phyloP scores from a whole-genome alignment of 2,113 vertebrate species.

The Ctenodactylus gundi region DNA sequence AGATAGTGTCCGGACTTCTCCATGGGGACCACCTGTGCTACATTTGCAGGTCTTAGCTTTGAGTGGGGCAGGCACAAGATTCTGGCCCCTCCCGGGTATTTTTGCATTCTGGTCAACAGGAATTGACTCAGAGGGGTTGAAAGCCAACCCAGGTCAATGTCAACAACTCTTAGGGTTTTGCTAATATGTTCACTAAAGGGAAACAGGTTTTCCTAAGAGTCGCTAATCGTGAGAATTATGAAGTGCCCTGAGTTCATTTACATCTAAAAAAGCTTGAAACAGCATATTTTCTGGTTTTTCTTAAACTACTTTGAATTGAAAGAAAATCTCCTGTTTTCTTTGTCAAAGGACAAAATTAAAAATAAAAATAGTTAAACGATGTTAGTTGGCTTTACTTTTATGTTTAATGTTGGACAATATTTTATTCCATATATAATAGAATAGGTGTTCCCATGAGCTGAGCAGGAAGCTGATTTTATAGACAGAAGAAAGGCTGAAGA shows the following conservation, averaged over 20 bases:
- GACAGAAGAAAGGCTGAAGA: background rate
- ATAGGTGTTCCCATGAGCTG: background rate
- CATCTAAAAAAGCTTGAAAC: constrained; percentile 4
- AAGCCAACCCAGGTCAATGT: background rate
- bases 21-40: background rate
- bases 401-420: background rate
- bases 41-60: background rate
- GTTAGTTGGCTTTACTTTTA: background rate
- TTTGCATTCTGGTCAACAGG: background rate
- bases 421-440: background rate
- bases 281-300: background rate
- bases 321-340: background rate
- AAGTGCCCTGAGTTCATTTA: background rate
- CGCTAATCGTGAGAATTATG: background rate
- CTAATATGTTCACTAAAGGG: background rate
- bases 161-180: background rate
- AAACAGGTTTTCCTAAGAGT: background rate
- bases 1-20: background rate
- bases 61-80: background rate
- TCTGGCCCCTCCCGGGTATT: background rate
- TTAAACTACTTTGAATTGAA: background rate
- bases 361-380: background rate
- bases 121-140: background rate
- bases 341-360: background rate
- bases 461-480: background rate